Evolutionary conservation across 2,888 invertebrate genomes (phyloP).

Genomic region (Carabus problematicus): DNA sequence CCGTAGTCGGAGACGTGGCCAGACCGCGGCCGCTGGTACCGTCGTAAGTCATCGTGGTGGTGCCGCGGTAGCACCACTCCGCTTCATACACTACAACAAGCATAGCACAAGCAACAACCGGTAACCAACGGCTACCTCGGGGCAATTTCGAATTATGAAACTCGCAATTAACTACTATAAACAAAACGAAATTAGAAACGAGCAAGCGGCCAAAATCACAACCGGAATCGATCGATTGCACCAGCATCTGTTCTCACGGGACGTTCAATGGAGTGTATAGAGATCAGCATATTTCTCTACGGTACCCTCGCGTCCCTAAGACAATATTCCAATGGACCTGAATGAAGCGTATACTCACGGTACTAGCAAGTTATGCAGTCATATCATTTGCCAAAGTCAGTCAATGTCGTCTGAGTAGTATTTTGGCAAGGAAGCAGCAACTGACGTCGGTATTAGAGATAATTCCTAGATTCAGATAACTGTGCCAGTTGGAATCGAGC

Average conservation of each 20-base stretch:
- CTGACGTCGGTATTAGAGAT: neutral
- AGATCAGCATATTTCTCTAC: too few species aligned
- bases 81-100: too few species aligned
- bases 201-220: constrained; percentile 10
- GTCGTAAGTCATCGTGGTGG: constrained; percentile 12
- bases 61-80: constrained; percentile 5
- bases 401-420: too few species aligned
- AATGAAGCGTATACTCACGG: too few species aligned
- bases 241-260: constrained; percentile 13
- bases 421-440: too few species aligned
- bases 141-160: constrained; percentile 38
- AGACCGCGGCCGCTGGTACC: constrained; percentile 1
- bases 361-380: too few species aligned
- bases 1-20: constrained; percentile 9
- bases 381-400: too few species aligned
- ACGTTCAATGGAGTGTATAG: neutral
- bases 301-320: too few species aligned
- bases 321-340: too few species aligned
- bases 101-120: neutral
- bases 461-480: constrained; percentile 3
- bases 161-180: constrained; percentile 40
- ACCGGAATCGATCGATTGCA: constrained; percentile 7
- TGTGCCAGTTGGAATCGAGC: constrained; percentile 2
- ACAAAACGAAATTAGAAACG: constrained; percentile 24
- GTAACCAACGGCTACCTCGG: constrained; percentile 37